A percentile compares a stretch with the other conserved stretches of the same genome.
phyloP scores from a whole-genome alignment of 1,140 invertebrate genomes.

The Procambarus clarkii region DNA sequence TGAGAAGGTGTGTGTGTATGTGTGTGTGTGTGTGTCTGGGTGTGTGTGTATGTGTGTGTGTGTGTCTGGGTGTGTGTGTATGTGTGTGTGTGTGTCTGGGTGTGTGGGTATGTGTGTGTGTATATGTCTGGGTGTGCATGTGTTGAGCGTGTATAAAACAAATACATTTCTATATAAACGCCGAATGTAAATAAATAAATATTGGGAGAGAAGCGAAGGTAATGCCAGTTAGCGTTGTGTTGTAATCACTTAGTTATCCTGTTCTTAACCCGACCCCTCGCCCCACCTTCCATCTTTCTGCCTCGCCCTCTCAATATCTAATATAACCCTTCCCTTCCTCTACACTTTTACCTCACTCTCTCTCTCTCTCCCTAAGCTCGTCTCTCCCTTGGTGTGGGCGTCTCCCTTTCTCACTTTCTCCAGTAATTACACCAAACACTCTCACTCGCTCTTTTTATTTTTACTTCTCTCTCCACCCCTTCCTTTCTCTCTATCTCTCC shows the following conservation, averaged over 20 bases:
- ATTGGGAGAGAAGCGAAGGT: background rate
- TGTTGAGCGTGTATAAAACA: constrained; percentile 19
- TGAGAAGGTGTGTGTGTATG: too few relatives aligned
- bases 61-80: too few relatives aligned
- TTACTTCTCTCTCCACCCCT: background rate
- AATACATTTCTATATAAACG: too few relatives aligned
- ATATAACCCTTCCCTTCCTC: background rate
- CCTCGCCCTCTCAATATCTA: background rate
- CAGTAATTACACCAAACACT: background rate
- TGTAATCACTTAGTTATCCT: constrained; percentile 2
- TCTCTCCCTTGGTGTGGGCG: background rate
- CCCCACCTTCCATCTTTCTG: background rate
- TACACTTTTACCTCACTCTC: too few relatives aligned
- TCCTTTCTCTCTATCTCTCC: background rate
- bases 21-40: too few relatives aligned
- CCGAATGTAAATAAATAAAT: too few relatives aligned
- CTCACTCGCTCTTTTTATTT: background rate
- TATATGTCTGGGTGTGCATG: constrained; percentile 20
- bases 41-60: too few relatives aligned
- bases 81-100: too few relatives aligned
- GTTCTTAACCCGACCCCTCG: background rate
- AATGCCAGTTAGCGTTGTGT: background rate
- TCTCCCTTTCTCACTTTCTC: background rate
- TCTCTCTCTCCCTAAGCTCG: background rate
- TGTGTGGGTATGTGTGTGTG: constrained; percentile 19